A percentile compares a stretch with the other conserved stretches of the same genome.
These are phyloP conservation scores for Chrysotoxum bicinctum DNA, from an alignment of 2,888 invertebrate species.

Conservation along the genomic window DNA sequence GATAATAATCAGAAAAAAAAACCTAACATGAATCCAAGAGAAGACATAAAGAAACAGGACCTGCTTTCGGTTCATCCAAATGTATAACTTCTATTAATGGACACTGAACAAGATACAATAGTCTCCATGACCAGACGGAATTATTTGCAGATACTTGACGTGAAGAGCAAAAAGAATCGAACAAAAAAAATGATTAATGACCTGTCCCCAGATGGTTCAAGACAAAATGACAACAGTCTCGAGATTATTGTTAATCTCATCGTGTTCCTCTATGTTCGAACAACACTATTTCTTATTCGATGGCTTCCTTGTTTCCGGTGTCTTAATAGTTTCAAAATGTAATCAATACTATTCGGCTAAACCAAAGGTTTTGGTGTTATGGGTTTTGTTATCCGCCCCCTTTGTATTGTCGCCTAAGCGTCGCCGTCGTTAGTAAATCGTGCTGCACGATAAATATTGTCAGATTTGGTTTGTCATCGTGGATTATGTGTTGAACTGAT, in stretches of 20 bases:
- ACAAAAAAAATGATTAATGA: conserved; percentile 68
- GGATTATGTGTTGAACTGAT: conserved; percentile 51
- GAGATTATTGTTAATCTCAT: conserved; percentile 57
- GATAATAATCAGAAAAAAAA: conserved; percentile 9
- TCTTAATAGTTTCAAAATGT: conserved; percentile 56
- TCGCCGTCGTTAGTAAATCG: conserved; percentile 30
- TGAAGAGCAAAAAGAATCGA: neutral
- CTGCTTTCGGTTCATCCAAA: conserved; percentile 9
- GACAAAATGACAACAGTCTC: conserved; percentile 58
- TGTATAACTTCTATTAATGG: conserved; percentile 62
- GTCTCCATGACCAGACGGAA: conserved; percentile 60
- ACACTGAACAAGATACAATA: conserved; percentile 50
- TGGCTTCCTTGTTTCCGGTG: conserved; percentile 31
- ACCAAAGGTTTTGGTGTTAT: conserved; percentile 19
- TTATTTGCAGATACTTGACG: conserved; percentile 46
- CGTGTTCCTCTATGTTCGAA: conserved; percentile 8
- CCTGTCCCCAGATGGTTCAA: conserved; percentile 47
- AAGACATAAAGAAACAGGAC: neutral
- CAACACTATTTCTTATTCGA: conserved; percentile 21
- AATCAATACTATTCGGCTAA: conserved; percentile 53
- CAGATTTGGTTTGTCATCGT: conserved; percentile 63
- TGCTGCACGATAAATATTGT: conserved; percentile 57
- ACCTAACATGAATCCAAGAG: neutral
- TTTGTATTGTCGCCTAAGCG: neutral
- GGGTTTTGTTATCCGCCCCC: conserved; percentile 31